Conservation (phyloP, 2,797 vertebrate species). For the Anguilla anguilla region DNA sequence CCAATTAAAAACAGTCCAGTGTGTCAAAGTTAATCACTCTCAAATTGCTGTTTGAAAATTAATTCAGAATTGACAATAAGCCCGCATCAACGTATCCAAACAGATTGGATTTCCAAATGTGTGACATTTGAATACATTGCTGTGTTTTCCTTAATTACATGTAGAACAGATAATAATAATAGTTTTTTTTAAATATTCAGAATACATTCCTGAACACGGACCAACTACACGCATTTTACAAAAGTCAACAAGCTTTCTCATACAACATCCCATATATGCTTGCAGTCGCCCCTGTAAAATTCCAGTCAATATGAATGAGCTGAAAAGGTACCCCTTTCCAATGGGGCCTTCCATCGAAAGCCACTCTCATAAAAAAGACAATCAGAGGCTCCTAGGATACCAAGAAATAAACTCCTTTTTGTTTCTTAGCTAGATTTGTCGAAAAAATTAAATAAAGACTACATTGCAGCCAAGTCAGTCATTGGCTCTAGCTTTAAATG, state of each 20-base stretch:
- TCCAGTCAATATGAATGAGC: no score
- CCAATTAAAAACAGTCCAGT: neutral
- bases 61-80: neutral
- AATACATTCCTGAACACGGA: neutral
- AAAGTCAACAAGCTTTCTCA: neutral
- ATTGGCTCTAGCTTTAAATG: neutral
- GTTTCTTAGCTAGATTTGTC: neutral
- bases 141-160: neutral
- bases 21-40: neutral
- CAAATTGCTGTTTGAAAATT: neutral
- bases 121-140: neutral
- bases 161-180: neutral
- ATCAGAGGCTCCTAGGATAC: neutral
- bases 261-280: no score
- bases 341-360: neutral
- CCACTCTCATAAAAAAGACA: no score
- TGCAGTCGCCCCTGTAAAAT: no score
- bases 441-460: neutral
- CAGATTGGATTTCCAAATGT: constrained; percentile 10
- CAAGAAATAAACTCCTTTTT: neutral
- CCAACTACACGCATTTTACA: neutral
- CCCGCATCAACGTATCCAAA: neutral
- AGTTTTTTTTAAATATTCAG: neutral
- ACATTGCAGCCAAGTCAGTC: neutral
- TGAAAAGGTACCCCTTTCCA: neutral